A percentile compares a stretch with the other conserved stretches of the same genome.
phyloP scores from a whole-genome alignment of 2,797 vertebrate species.

The Alauda arvensis region DNA sequence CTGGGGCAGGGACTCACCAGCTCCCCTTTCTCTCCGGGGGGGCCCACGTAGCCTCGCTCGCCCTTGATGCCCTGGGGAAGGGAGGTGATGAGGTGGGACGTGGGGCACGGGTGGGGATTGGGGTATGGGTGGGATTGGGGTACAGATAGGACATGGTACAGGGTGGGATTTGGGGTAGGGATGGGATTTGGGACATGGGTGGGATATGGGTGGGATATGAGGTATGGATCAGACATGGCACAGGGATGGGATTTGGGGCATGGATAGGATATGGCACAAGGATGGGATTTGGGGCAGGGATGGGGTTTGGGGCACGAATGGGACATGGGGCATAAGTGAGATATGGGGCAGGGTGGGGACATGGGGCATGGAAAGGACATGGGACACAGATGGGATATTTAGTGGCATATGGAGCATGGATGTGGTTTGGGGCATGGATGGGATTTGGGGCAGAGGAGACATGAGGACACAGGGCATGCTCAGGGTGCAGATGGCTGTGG shows the following conservation, averaged over 20 bases:
- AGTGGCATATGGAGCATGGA: background rate
- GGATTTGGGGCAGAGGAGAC: background rate
- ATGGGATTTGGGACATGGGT: background rate
- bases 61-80: conserved; percentile 86
- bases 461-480: background rate
- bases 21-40: conserved; percentile 86
- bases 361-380: rapidly evolving
- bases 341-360: rapidly evolving
- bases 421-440: background rate
- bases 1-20: conserved; percentile 71
- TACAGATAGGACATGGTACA: background rate
- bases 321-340: rapidly evolving
- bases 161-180: too few species aligned
- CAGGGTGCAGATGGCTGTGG: rapidly evolving
- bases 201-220: background rate
- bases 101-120: background rate
- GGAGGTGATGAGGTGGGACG: background rate
- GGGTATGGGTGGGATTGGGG: background rate
- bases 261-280: background rate
- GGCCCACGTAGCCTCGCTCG: conserved; percentile 84
- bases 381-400: rapidly evolving
- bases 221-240: background rate
- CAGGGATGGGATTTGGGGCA: background rate
- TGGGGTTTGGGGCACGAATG: background rate
- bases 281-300: too few species aligned